These are phyloP conservation scores for Alces alces DNA, from an alignment of 2,113 vertebrate species.

Conservation along the genomic window DNA sequence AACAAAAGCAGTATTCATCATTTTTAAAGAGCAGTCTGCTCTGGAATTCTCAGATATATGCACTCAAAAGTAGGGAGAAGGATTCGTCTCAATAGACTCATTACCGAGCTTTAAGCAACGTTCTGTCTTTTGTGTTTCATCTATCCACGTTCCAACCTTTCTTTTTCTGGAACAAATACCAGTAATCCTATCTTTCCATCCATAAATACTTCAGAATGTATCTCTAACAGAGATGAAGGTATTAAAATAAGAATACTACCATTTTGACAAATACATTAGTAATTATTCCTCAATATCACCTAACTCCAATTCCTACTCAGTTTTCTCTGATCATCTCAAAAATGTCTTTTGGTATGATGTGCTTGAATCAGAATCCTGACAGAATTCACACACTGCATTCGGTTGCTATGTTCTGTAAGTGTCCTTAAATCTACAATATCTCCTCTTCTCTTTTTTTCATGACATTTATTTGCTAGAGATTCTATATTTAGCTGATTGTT, in stretches of 20 bases:
- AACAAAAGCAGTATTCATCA: not conserved
- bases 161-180: not conserved
- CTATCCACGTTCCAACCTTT: not conserved
- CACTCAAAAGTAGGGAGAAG: not conserved
- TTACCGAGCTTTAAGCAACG: not conserved
- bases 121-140: not conserved
- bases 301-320: not conserved
- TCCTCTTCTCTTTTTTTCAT: not conserved
- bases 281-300: not conserved
- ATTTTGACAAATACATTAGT: constrained; percentile 5
- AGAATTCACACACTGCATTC: not conserved
- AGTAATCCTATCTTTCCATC: not conserved
- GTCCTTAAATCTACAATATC: not conserved
- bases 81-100: not conserved
- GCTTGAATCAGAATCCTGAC: not conserved
- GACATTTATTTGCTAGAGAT: not conserved
- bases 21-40: not conserved
- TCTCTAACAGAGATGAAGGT: not conserved
- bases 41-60: not conserved
- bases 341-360: not conserved
- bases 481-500: not conserved
- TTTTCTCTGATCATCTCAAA: constrained; percentile 22
- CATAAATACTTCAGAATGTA: not conserved
- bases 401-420: not conserved
- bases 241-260: not conserved